phyloP scores from a whole-genome alignment of 1,140 invertebrate genomes.

The Rhizoglyphus robini region DNA sequence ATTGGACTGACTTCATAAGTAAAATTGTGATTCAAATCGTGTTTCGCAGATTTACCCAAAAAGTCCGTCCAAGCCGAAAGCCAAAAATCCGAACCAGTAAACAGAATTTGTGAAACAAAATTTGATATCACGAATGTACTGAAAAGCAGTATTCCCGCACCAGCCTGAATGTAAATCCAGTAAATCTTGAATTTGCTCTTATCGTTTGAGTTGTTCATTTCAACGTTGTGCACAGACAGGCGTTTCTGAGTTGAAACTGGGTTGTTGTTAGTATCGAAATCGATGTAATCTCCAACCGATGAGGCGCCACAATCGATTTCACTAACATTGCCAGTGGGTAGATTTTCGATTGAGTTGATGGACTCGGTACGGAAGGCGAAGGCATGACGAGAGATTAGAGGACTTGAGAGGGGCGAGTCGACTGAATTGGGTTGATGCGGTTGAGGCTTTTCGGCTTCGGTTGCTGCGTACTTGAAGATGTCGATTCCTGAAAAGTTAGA shows the following conservation, averaged over 20 bases:
- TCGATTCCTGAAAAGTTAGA: too few relatives aligned
- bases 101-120: constrained; percentile 26
- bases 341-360: too few relatives aligned
- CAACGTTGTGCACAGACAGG: too few relatives aligned
- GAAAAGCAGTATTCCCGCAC: constrained; percentile 22
- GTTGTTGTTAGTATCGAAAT: background rate
- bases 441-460: background rate
- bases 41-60: background rate
- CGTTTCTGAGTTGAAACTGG: background rate
- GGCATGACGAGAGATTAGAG: too few relatives aligned
- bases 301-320: too few relatives aligned
- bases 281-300: too few relatives aligned
- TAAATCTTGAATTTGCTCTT: constrained; percentile 22
- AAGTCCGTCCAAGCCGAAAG: constrained; percentile 25
- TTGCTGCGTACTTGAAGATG: constrained; percentile 8
- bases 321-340: too few relatives aligned
- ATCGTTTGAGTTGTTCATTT: background rate
- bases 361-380: too few relatives aligned
- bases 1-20: background rate
- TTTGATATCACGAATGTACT: constrained; percentile 22
- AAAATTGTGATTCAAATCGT: background rate
- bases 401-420: too few relatives aligned
- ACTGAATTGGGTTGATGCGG: background rate
- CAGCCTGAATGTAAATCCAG: constrained; percentile 24
- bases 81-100: constrained; percentile 29